Conservation (phyloP, 2,113 vertebrate species). For the Hiodon alosoides region DNA sequence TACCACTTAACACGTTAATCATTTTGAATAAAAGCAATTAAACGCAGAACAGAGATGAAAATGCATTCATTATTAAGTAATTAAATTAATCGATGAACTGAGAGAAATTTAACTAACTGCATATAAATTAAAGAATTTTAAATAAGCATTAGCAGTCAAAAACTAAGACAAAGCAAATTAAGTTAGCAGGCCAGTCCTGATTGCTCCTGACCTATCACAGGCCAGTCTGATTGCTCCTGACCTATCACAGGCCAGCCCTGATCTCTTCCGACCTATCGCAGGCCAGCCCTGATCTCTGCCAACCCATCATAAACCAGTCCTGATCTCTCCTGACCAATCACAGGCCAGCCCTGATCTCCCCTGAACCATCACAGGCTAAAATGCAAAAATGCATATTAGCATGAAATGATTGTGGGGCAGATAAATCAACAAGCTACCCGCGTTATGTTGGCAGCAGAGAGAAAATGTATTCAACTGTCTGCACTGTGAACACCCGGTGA, state of each 20-base stretch:
- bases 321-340: no score
- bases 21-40: background rate
- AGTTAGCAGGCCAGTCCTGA: slow-evolving; percentile 45
- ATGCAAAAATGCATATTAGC: no score
- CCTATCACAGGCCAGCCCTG: slow-evolving; percentile 47
- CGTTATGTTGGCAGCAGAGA: no score
- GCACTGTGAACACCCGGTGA: no score
- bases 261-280: slow-evolving; percentile 46
- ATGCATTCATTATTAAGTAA: background rate
- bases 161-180: slow-evolving; percentile 35
- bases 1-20: slow-evolving; percentile 6
- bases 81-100: no score
- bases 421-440: no score
- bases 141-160: slow-evolving; percentile 27
- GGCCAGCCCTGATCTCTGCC: slow-evolving; percentile 45
- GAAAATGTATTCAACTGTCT: no score
- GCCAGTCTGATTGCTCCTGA: slow-evolving; percentile 50
- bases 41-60: background rate
- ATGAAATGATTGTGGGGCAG: no score
- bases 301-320: slow-evolving; percentile 13
- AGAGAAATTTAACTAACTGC: no score
- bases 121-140: background rate
- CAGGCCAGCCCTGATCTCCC: no score
- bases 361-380: no score
- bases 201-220: slow-evolving; percentile 40